Base-by-base conservation (phyloP, 1,140 invertebrate genomes). In the Diploscapter pachys region DNA sequence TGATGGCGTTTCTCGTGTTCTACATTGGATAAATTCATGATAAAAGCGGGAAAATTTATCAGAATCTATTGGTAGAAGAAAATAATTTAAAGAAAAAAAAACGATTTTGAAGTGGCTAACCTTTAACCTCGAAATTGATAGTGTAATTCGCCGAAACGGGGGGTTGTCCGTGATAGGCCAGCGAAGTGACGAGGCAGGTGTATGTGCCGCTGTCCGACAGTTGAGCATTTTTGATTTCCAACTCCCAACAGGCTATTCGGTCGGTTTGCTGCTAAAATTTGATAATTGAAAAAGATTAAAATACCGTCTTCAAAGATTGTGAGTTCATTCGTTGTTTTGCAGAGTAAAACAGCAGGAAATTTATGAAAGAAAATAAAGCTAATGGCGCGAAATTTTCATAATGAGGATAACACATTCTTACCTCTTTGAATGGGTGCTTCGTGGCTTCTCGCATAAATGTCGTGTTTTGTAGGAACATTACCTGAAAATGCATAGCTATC, bases 121-220 rank as follows among this genome's bases (percentile, higher is more conserved):
- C 79, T 81, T 84, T 85, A 61, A 84, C 82, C n/a, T 68, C 48
- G 69, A 84, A 83, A 51, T 79, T 72, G 71, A 85, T 81, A 13
- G 82, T 82, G 48, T 74, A 70, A 73, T 83, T 84, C 49, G 31
- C 31, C 31, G 31, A 31, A 31, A 85, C 63, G 50, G 75, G 57
- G 53, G 71, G 72, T 50, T 76, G 79, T 9, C 66, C 69, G n/a
- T 31, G 31, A 31, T 31, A 31, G 31, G 78, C 64, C 54, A 61
- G 73, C 6, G 83, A 75, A 51, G 85, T 81, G 2, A 85, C 80
- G 5, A 82, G 70, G 53, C 82, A 83, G 63, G 70, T 67, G 65
- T 82, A 82, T 31, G 61, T 63, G 59, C 81, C 81, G 48, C 73
- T 65, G 79, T 81, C 80, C 8, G 72, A 69, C 11, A 73, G 9